Base-by-base conservation (phyloP, 2,797 vertebrate genomes). In the Erethizon dorsatum region DNA sequence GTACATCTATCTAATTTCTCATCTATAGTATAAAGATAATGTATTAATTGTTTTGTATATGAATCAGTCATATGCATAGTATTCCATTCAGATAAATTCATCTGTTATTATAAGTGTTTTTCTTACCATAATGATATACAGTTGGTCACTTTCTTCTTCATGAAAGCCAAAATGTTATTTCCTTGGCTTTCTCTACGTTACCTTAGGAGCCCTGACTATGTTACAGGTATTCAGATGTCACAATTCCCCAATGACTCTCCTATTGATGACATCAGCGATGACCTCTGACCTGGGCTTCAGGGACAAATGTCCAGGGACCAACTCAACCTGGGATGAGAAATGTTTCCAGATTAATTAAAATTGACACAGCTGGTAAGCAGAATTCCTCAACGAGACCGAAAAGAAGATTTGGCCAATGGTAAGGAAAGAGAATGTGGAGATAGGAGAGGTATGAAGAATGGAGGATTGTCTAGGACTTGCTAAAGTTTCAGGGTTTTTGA, bases 361-460 rank as follows among this genome's bases (percentile, higher is more conserved):
- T 5, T 20, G 65, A 41, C 2, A 18, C 0, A 5, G 26, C 5
- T 0, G 6, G 14, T n/a, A 6, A 28, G 13, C 1, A 20, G 14
- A 31, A 69, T 20, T 11, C 13, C 6, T 1, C 26, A 13, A 67
- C 26, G 18, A 13, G 22, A 52, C 7, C 26, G 41, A 56, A 28
- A 12, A 37, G 9, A 75, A 37, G 17, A 17, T 56, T 33, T 1
- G 2, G 22, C 17, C 5, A 3, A 8, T 15, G 28, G 31, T 37
- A 9, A 1, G 1, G 24, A 20, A 14, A 22, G 57, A 37, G 22
- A n/a, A 80, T 28, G 14, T 14, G 41, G 24, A 41, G 11, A 26
- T 0, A 57, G 6, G 26, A n/a, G 18, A 67, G 4, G 6, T 15
- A 15, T 10, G 28, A 33, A 9, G 8, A 2, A 9, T 2, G 20